A percentile compares a stretch with the other conserved stretches of the same genome.
phyloP scores from a whole-genome alignment of 2,888 invertebrate species.

The Polylopha cassiicola region DNA sequence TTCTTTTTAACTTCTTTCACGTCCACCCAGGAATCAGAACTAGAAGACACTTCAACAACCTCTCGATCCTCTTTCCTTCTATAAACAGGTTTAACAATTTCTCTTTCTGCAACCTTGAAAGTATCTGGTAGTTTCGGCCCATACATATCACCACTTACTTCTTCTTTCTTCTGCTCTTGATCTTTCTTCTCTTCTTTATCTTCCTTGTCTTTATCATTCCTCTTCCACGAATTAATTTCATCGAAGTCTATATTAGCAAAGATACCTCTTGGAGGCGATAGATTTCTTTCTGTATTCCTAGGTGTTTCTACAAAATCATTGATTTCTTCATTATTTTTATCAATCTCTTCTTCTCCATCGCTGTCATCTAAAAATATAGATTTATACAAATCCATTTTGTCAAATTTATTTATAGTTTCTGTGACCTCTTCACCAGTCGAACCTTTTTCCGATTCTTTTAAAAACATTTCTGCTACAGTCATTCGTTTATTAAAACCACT shows the following conservation, averaged over 20 bases:
- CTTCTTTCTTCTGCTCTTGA: constrained; percentile 23
- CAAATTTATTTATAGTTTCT: constrained; percentile 67
- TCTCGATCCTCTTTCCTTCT: constrained; percentile 34
- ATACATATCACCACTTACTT: constrained; percentile 50
- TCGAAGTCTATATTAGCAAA: constrained; percentile 82
- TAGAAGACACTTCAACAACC: constrained; percentile 44
- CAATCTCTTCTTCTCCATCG: constrained; percentile 77
- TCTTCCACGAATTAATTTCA: constrained; percentile 69
- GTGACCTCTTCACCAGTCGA: constrained; percentile 42
- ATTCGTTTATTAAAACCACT: constrained; percentile 52
- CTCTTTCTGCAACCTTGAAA: constrained; percentile 35
- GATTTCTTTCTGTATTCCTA: constrained; percentile 78
- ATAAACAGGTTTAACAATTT: constrained; percentile 37
- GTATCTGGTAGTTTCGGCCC: constrained; percentile 79
- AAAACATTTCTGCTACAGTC: constrained; percentile 67
- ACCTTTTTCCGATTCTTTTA: constrained; percentile 64
- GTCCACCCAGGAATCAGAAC: constrained; percentile 74
- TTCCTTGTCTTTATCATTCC: constrained; percentile 36
- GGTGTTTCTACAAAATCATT: constrained; percentile 55
- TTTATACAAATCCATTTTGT: constrained; percentile 87
- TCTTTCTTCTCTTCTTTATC: constrained; percentile 22
- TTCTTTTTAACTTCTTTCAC: constrained; percentile 53
- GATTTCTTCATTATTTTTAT: constrained; percentile 32
- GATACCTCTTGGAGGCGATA: constrained; percentile 83
- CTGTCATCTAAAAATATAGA: constrained; percentile 92